These are phyloP conservation scores for Poecilus cupreus DNA, from an alignment of 2,888 invertebrate genomes.

Conservation along the genomic window DNA sequence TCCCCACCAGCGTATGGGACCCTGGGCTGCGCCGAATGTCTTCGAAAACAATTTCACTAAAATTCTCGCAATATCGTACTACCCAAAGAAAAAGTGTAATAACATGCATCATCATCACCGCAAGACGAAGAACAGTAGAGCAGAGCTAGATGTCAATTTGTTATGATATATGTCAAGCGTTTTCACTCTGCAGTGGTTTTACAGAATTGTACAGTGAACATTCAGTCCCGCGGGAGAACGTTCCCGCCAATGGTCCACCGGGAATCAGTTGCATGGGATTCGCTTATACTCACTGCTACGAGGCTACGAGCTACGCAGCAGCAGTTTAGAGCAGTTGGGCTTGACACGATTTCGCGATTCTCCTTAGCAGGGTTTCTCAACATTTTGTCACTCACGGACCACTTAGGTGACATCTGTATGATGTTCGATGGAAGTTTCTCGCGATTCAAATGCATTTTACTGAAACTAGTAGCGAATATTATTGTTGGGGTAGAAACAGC, in stretches of 20 bases:
- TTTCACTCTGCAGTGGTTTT: constrained; percentile 9
- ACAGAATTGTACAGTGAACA: constrained; percentile 31
- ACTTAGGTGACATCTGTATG: no score
- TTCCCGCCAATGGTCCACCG: constrained; percentile 4
- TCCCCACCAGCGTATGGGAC: no score
- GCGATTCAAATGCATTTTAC: no score
- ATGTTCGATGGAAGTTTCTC: no score
- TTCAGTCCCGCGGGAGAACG: background rate
- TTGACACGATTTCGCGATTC: background rate
- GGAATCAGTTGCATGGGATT: background rate
- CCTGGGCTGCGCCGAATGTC: no score
- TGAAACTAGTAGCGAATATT: no score
- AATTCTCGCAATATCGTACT: no score
- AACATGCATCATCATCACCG: background rate
- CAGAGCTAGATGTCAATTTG: constrained; percentile 16
- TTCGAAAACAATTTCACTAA: no score
- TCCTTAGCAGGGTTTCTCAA: background rate
- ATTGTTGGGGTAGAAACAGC: no score
- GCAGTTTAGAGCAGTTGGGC: background rate
- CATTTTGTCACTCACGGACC: no score
- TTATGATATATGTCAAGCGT: constrained; percentile 19
- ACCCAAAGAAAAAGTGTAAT: constrained; percentile 14
- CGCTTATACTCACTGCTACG: background rate
- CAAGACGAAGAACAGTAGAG: background rate
- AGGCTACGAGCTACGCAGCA: background rate